These are phyloP conservation scores for Drosophila sturtevanti DNA, from an alignment of 1,140 invertebrate genomes.

Conservation along the genomic window DNA sequence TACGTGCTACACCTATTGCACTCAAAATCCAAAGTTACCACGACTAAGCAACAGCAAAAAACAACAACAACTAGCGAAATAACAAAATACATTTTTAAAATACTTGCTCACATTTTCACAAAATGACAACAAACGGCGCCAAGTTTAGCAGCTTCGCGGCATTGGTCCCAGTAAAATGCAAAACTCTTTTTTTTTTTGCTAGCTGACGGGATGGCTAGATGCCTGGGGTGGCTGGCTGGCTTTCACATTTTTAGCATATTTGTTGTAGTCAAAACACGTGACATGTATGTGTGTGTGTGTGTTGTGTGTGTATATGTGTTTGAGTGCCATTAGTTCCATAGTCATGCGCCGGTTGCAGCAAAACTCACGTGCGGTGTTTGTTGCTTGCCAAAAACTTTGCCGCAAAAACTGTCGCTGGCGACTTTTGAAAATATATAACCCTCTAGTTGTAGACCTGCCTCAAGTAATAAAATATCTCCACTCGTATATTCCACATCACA, in stretches of 20 bases:
- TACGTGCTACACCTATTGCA: background rate
- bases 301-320: constrained; percentile 18
- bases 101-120: constrained; percentile 74
- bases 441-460: background rate
- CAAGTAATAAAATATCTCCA: constrained; percentile 33
- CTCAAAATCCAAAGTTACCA: background rate
- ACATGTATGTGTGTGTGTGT: constrained; percentile 37
- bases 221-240: constrained; percentile 48
- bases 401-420: constrained; percentile 56
- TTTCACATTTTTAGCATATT: constrained; percentile 79
- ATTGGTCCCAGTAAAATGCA: constrained; percentile 66
- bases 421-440: constrained; percentile 44
- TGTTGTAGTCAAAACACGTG: constrained; percentile 78
- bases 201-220: constrained; percentile 23
- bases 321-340: constrained; percentile 72
- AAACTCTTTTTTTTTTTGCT: constrained; percentile 39
- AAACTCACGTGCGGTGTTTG: constrained; percentile 70
- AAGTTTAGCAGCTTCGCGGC: constrained; percentile 77
- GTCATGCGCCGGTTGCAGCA: constrained; percentile 60
- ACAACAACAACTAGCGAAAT: background rate
- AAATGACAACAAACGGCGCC: constrained; percentile 78
- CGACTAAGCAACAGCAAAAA: background rate
- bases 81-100: constrained; percentile 74
- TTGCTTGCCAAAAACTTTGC: constrained; percentile 60
- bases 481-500: constrained; percentile 61